phyloP scores from a whole-genome alignment of 2,797 vertebrate species.

The Peromyscus aztecus region DNA sequence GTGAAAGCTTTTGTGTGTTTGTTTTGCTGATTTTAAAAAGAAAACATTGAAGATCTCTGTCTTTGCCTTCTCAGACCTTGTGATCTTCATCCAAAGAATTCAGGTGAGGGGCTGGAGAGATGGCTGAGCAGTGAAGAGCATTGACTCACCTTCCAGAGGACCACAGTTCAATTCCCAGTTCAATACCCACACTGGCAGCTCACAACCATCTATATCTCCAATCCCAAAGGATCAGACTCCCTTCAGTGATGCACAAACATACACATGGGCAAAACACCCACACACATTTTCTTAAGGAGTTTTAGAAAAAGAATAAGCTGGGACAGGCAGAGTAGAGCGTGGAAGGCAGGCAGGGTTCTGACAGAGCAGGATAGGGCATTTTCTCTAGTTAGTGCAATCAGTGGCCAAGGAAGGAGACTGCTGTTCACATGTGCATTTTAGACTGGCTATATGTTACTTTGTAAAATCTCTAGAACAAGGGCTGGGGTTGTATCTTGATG shows the following conservation, averaged over 20 bases:
- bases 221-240: background rate
- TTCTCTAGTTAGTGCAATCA: background rate
- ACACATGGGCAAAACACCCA: background rate
- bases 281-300: background rate
- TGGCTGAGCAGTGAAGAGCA: background rate
- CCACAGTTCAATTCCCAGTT: background rate
- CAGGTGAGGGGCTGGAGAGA: background rate
- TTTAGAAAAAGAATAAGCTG: background rate
- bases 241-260: background rate
- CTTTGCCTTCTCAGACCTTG: background rate
- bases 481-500: no score
- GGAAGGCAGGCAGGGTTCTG: no score
- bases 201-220: background rate
- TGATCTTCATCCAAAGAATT: background rate
- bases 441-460: background rate
- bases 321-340: background rate
- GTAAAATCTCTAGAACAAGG: background rate
- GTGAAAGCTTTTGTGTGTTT: background rate
- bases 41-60: background rate
- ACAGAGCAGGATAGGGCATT: no score
- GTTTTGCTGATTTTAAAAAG: background rate
- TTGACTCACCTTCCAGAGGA: background rate
- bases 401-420: background rate
- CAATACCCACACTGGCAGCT: background rate
- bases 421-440: background rate